These are phyloP conservation scores for Entomobrya multifasciata DNA, from an alignment of 2,888 invertebrate species.

Conservation along the genomic window DNA sequence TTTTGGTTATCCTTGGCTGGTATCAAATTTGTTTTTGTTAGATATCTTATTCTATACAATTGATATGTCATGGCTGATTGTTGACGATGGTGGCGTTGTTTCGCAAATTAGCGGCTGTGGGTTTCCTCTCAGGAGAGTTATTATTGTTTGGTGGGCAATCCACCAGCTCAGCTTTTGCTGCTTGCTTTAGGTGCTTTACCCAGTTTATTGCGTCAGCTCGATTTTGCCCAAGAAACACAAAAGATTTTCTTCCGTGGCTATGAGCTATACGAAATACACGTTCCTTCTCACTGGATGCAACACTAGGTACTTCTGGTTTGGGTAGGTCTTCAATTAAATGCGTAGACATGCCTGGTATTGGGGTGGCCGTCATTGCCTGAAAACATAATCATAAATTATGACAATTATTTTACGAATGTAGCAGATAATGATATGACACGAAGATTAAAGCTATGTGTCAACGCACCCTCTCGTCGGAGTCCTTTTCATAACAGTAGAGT, in stretches of 20 bases:
- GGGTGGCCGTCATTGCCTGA: conserved; percentile 84
- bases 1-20: background rate
- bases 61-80: conserved; percentile 78
- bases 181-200: conserved; percentile 76
- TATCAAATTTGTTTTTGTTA: background rate
- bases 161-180: conserved; percentile 77
- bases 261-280: conserved; percentile 76
- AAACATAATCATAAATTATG: conserved; percentile 15
- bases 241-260: conserved; percentile 77
- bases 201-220: conserved; percentile 75
- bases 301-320: conserved; percentile 74
- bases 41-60: conserved; percentile 22
- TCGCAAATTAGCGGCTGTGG: conserved; percentile 5
- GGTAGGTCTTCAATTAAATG: conserved; percentile 81
- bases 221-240: conserved; percentile 76
- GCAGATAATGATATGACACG: too few species aligned
- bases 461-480: conserved; percentile 76
- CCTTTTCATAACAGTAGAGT: conserved; percentile 82
- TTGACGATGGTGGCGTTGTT: conserved; percentile 59
- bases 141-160: conserved; percentile 47
- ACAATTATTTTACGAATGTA: background rate
- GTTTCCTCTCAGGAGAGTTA: conserved; percentile 31
- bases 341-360: conserved; percentile 84
- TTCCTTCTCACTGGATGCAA: conserved; percentile 75
- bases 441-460: background rate